Conservation (phyloP, 2,113 vertebrate genomes). For the Sphaerodactylus townsendi region DNA sequence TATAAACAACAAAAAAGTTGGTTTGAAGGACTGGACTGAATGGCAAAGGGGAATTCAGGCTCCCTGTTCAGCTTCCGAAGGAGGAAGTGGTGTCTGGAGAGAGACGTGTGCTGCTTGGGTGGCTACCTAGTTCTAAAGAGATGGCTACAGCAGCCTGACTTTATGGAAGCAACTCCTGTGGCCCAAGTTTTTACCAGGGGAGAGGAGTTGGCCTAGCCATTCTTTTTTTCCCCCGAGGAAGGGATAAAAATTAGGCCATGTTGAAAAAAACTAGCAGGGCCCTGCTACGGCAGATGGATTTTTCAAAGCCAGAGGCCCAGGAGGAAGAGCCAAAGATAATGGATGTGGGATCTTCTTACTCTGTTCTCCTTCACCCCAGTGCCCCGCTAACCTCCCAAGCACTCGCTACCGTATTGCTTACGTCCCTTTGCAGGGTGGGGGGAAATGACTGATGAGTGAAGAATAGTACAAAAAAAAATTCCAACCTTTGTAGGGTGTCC, state of each 20-base stretch:
- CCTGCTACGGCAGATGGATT: conserved; percentile 65
- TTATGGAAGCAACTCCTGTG: neutral
- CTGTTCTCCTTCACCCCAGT: too few relatives aligned
- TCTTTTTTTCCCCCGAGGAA: conserved; percentile 49
- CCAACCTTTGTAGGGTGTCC: conserved; percentile 74
- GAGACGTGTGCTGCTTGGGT: too few relatives aligned
- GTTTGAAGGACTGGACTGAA: conserved; percentile 70
- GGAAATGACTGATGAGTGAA: conserved; percentile 66
- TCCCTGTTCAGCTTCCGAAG: neutral
- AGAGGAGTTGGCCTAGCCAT: conserved; percentile 48
- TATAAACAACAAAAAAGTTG: conserved; percentile 53
- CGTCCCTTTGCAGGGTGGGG: conserved; percentile 71
- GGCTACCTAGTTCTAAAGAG: neutral
- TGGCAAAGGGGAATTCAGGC: rapidly evolving
- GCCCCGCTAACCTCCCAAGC: conserved; percentile 55
- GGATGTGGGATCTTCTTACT: conserved; percentile 34
- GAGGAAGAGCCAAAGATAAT: conserved; percentile 64
- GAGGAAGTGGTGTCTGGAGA: rapidly evolving
- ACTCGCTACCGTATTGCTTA: too few relatives aligned
- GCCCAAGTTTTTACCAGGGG: neutral
- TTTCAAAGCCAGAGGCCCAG: conserved; percentile 63
- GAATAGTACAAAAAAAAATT: conserved; percentile 66
- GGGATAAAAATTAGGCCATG: conserved; percentile 58
- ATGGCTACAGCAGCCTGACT: neutral
- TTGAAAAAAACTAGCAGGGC: conserved; percentile 64